These are phyloP conservation scores for Danio jaintianensis DNA, from an alignment of 2,797 vertebrate genomes.

Conservation along the genomic window DNA sequence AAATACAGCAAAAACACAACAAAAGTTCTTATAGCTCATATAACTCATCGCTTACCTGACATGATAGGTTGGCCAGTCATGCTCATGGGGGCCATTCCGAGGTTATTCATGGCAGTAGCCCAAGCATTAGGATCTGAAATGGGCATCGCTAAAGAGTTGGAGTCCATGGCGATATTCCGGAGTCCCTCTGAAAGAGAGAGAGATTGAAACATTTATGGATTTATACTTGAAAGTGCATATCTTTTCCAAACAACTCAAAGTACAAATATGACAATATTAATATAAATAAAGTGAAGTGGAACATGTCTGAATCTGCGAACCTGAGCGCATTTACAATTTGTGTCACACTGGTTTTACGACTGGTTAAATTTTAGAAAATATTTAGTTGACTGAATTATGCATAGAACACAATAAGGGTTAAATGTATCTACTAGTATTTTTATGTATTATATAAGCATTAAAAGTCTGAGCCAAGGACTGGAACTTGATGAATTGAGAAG, in stretches of 20 bases:
- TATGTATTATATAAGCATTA: background rate
- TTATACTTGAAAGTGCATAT: background rate
- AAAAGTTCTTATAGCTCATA: background rate
- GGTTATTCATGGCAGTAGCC: conserved; percentile 96
- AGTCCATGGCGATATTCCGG: conserved; percentile 87
- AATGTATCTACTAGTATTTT: background rate
- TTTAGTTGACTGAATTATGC: too few species aligned
- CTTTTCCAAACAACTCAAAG: background rate
- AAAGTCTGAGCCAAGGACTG: background rate
- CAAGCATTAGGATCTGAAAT: conserved; percentile 92
- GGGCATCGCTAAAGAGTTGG: conserved; percentile 87
- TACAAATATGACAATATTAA: background rate
- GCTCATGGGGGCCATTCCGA: conserved; percentile 92
- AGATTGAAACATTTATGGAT: background rate
- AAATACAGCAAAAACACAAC: background rate
- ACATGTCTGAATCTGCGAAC: background rate
- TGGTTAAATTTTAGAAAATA: too few species aligned
- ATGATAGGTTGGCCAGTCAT: conserved; percentile 90
- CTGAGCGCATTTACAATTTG: background rate
- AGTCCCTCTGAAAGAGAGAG: conserved; percentile 78
- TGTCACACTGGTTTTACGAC: too few species aligned
- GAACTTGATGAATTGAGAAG: background rate
- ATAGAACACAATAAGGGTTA: background rate
- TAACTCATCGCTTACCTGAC: conserved; percentile 79
- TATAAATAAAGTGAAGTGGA: background rate